These are phyloP conservation scores for Leucophora obtusa DNA, from an alignment of 2,888 invertebrate species.

Conservation along the genomic window DNA sequence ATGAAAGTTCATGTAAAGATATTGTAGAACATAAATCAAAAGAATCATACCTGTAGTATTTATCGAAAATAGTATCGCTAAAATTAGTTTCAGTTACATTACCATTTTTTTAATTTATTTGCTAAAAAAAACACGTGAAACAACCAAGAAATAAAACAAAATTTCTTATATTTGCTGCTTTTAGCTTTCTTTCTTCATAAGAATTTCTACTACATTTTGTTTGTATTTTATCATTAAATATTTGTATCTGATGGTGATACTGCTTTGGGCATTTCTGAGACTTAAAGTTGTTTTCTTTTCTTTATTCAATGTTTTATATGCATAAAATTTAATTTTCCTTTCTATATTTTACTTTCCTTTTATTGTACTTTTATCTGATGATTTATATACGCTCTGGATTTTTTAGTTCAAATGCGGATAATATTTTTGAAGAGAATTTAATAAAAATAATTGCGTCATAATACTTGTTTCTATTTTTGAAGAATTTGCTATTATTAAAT, in stretches of 20 bases:
- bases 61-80: too few relatives aligned
- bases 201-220: too few relatives aligned
- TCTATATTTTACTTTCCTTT: not conserved
- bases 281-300: constrained; percentile 1
- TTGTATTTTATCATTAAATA: too few relatives aligned
- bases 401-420: not conserved
- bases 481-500: not conserved
- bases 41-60: too few relatives aligned
- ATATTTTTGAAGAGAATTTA: not conserved
- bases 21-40: too few relatives aligned
- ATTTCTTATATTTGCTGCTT: constrained; percentile 18
- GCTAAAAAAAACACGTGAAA: too few relatives aligned
- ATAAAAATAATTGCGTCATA: not conserved
- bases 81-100: too few relatives aligned
- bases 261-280: not conserved
- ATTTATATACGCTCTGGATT: constrained; percentile 6
- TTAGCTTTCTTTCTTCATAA: not conserved
- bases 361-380: not conserved
- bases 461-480: not conserved
- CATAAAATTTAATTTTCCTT: constrained; percentile 15
- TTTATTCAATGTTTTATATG: not conserved
- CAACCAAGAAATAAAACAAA: too few relatives aligned
- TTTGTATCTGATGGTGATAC: not conserved
- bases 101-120: too few relatives aligned
- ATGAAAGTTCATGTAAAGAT: too few relatives aligned